Percentiles rank a stretch among this genome's conserved stretches.
Evolutionary conservation across 2,888 invertebrate genomes (phyloP).

Genomic region (Drosophila atroscutellata): DNA sequence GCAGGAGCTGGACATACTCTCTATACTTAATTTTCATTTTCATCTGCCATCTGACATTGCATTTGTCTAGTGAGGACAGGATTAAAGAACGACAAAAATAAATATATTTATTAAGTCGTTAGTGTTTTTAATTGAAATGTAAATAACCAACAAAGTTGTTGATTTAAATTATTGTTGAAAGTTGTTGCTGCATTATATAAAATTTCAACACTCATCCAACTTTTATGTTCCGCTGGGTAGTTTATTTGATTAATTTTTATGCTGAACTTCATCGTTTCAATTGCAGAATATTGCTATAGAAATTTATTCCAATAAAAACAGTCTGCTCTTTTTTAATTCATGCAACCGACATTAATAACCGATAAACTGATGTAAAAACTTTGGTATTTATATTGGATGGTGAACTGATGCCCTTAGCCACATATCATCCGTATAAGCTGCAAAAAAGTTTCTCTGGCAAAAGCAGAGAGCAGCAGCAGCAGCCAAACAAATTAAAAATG

Average conservation of each 20-base stretch:
- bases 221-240: neutral
- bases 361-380: conserved; percentile 59
- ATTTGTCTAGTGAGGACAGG: conserved; percentile 22
- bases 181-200: neutral
- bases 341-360: conserved; percentile 50
- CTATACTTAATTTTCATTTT: conserved; percentile 5
- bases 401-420: conserved; percentile 6
- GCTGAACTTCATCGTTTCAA: neutral
- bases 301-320: conserved; percentile 27
- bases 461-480: neutral
- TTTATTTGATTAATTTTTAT: neutral
- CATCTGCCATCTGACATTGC: neutral
- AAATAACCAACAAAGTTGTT: neutral
- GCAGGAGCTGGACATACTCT: neutral
- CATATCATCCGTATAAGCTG: conserved; percentile 12
- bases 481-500: conserved; percentile 17
- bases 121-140: too few species aligned
- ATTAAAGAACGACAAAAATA: conserved; percentile 19
- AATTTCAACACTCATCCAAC: neutral
- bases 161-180: neutral
- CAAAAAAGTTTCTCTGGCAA: conserved; percentile 10
- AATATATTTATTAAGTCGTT: too few species aligned
- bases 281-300: neutral
- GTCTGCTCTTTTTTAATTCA: conserved; percentile 19
- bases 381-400: conserved; percentile 39